phyloP scores from a whole-genome alignment of 2,797 vertebrate species.

The Notoglanidium macrostoma region DNA sequence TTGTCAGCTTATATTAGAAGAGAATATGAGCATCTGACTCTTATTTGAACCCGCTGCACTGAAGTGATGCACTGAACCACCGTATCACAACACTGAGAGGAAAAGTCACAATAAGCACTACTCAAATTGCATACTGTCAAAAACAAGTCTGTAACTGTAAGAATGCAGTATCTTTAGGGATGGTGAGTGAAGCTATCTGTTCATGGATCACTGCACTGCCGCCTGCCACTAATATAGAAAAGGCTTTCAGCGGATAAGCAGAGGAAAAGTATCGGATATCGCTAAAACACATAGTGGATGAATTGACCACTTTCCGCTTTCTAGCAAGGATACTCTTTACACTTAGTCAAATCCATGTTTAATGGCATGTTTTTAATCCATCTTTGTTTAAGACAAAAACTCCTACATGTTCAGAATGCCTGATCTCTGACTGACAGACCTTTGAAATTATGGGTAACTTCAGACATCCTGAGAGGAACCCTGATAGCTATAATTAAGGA shows the following conservation, averaged over 20 bases:
- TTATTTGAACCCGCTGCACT: not conserved
- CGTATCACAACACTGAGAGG: not conserved
- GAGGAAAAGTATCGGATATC: slow-evolving; percentile 35
- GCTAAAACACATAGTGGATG: slow-evolving; percentile 15
- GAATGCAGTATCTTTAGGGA: slow-evolving; percentile 12
- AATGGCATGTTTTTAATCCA: slow-evolving; percentile 64
- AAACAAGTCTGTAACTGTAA: slow-evolving; percentile 19
- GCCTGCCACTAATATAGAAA: slow-evolving; percentile 5
- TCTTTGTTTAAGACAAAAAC: slow-evolving; percentile 50
- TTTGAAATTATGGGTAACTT: slow-evolving; percentile 54
- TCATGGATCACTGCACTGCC: slow-evolving; percentile 22
- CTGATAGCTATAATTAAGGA: slow-evolving; percentile 65
- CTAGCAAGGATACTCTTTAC: slow-evolving; percentile 24
- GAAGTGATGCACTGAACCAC: no score
- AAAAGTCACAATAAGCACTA: not conserved
- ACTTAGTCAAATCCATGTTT: slow-evolving; percentile 55
- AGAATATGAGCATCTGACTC: not conserved
- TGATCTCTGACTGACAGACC: slow-evolving; percentile 56
- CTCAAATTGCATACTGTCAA: slow-evolving; percentile 26
- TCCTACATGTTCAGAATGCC: slow-evolving; percentile 24
- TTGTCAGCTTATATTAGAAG: not conserved
- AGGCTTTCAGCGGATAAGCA: slow-evolving; percentile 32
- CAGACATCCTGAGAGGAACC: slow-evolving; percentile 42
- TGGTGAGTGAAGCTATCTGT: not conserved
- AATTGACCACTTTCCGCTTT: slow-evolving; percentile 32